Conservation (phyloP, 2,797 vertebrate genomes). For the Nannoperca obscura region DNA sequence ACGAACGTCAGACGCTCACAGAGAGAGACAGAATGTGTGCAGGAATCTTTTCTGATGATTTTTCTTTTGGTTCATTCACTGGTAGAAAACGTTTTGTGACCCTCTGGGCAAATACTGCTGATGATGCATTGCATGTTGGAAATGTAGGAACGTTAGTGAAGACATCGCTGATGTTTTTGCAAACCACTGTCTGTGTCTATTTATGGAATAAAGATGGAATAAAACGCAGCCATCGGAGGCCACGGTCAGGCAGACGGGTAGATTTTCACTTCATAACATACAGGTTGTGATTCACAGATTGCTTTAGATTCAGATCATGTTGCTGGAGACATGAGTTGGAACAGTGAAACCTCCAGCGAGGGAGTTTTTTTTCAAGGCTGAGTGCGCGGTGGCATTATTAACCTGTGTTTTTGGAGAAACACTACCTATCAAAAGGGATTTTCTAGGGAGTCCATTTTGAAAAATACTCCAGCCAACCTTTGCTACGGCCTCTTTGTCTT, state of each 20-base stretch:
- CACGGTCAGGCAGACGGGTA: background rate
- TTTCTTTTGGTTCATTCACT: too few species aligned
- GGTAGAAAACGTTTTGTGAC: background rate
- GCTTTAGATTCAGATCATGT: background rate
- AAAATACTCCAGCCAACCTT: constrained; percentile 28
- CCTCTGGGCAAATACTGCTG: background rate
- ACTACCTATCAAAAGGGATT: constrained; percentile 12
- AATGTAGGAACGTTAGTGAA: background rate
- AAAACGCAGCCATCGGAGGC: background rate
- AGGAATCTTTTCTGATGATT: too few species aligned
- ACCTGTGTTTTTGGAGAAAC: constrained; percentile 12
- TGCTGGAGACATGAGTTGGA: background rate
- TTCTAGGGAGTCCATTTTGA: constrained; percentile 25
- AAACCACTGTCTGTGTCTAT: too few species aligned
- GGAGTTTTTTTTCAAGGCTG: background rate
- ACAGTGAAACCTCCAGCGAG: background rate
- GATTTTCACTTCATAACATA: background rate
- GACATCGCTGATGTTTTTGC: background rate
- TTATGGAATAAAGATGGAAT: background rate
- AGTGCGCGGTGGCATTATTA: constrained; percentile 15
- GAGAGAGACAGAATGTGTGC: background rate
- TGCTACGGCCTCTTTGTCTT: constrained; percentile 28
- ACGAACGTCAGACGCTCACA: background rate
- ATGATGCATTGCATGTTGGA: background rate
- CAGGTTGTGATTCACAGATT: constrained; percentile 1